Conservation (phyloP, 2,888 invertebrate species). For the Nudaria mundana region DNA sequence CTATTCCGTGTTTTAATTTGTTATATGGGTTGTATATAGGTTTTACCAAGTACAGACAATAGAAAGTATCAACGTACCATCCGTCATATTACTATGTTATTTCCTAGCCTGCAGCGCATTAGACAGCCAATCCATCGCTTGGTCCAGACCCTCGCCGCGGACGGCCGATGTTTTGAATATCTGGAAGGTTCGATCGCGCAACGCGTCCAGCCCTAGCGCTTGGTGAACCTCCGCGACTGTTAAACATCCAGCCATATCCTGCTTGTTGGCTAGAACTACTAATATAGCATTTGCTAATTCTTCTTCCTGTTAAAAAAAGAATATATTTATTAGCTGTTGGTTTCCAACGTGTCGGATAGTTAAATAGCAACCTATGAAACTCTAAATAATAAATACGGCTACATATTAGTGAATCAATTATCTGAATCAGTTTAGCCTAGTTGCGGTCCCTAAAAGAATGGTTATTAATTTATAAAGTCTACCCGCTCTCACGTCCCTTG, state of each 20-base stretch:
- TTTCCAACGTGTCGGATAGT: no score
- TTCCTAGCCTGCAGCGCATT: conserved; percentile 94
- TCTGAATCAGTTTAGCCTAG: no score
- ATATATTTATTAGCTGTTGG: no score
- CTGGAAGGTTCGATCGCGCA: conserved; percentile 98
- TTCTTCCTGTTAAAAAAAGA: conserved; percentile 89
- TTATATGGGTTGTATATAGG: no score
- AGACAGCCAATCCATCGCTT: conserved; percentile 99
- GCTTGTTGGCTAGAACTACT: conserved; percentile 99
- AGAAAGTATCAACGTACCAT: conserved; percentile 18
- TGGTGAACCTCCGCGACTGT: conserved; percentile 98
- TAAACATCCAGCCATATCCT: conserved; percentile 99
- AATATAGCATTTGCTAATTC: conserved; percentile 97
- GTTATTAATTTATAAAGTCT: no score
- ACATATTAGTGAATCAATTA: no score
- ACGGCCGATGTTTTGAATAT: conserved; percentile 99
- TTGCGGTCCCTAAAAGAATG: no score
- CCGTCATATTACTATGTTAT: conserved; percentile 80
- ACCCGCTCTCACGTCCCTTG: no score
- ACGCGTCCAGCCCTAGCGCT: conserved; percentile 95
- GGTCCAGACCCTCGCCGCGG: conserved; percentile 98
- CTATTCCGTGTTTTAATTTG: no score
- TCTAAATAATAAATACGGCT: no score
- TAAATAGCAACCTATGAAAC: no score
- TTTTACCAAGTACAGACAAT: no score